Evolutionary conservation across 2,888 invertebrate species (phyloP).

Genomic region (Panopea generosa): DNA sequence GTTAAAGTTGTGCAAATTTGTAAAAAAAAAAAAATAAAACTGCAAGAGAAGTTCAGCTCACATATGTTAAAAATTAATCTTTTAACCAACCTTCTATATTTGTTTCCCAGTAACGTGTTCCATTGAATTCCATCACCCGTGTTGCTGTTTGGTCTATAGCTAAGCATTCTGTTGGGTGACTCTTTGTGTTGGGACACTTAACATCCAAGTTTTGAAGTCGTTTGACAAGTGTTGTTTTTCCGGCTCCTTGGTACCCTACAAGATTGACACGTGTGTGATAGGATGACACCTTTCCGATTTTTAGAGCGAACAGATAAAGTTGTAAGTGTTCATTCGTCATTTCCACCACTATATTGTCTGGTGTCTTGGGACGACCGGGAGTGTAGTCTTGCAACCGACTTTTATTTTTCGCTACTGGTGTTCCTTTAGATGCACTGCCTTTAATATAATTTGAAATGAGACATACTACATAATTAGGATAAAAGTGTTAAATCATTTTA

Average conservation of each 20-base stretch:
- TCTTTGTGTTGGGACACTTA: background rate
- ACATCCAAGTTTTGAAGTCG: constrained; percentile 15
- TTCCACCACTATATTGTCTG: background rate
- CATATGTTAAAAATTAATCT: background rate
- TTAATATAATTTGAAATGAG: too few relatives aligned
- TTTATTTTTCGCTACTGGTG: too few relatives aligned
- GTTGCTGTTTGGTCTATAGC: constrained; percentile 24
- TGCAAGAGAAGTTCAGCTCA: too few relatives aligned
- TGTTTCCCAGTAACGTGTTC: constrained; percentile 15
- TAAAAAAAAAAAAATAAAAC: too few relatives aligned
- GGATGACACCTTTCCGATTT: constrained; percentile 10
- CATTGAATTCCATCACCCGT: constrained; percentile 17
- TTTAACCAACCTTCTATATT: constrained; percentile 13
- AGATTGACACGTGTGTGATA: constrained; percentile 37
- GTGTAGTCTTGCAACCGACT: too few relatives aligned
- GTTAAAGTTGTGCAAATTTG: too few relatives aligned
- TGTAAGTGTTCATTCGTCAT: constrained; percentile 1
- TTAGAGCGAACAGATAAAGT: constrained; percentile 3
- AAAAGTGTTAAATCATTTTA: too few relatives aligned
- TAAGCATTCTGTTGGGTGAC: constrained; percentile 17
- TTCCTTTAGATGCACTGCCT: too few relatives aligned
- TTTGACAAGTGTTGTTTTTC: constrained; percentile 32
- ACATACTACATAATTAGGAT: too few relatives aligned
- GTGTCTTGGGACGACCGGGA: constrained; percentile 11
- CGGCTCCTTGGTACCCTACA: constrained; percentile 32